Percentiles rank a stretch among this genome's conserved stretches.
Conservation (phyloP, 2,888 invertebrate species). For the Plutella xylostella region DNA sequence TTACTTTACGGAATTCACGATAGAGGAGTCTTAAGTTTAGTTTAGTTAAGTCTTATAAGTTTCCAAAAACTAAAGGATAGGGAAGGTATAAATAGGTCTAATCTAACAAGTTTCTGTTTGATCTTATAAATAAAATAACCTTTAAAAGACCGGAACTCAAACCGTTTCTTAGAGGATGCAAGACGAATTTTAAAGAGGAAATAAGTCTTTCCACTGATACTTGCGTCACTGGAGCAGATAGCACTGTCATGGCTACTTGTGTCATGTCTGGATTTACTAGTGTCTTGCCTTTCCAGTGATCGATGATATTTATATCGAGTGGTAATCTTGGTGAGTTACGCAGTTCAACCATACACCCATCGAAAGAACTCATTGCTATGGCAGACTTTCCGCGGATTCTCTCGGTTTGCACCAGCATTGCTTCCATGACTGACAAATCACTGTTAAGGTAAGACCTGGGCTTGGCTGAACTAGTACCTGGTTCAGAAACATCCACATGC, state of each 20-base stretch:
- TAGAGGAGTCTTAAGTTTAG: too few relatives aligned
- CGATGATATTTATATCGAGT: slow-evolving; percentile 13
- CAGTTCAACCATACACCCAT: neutral
- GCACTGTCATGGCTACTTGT: slow-evolving; percentile 5
- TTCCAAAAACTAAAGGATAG: too few relatives aligned
- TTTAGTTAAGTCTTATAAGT: too few relatives aligned
- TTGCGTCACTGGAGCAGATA: slow-evolving; percentile 16
- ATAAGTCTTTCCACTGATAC: slow-evolving; percentile 18
- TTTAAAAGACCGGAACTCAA: slow-evolving; percentile 10
- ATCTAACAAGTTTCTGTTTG: neutral
- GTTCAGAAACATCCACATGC: slow-evolving; percentile 1
- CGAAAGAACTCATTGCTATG: neutral
- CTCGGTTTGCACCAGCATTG: neutral
- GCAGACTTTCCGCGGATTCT: neutral
- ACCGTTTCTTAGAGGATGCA: slow-evolving; percentile 11
- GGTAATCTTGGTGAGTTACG: neutral
- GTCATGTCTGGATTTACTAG: slow-evolving; percentile 11
- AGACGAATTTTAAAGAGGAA: slow-evolving; percentile 17
- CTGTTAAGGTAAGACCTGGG: slow-evolving; percentile 13
- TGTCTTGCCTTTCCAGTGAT: slow-evolving; percentile 11
- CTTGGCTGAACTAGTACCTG: slow-evolving; percentile 8
- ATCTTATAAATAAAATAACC: slow-evolving; percentile 11
- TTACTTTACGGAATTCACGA: too few relatives aligned
- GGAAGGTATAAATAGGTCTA: neutral
- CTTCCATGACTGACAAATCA: slow-evolving; percentile 13